phyloP scores from a whole-genome alignment of 2,888 invertebrate species.

The Aspidapion aeneum region DNA sequence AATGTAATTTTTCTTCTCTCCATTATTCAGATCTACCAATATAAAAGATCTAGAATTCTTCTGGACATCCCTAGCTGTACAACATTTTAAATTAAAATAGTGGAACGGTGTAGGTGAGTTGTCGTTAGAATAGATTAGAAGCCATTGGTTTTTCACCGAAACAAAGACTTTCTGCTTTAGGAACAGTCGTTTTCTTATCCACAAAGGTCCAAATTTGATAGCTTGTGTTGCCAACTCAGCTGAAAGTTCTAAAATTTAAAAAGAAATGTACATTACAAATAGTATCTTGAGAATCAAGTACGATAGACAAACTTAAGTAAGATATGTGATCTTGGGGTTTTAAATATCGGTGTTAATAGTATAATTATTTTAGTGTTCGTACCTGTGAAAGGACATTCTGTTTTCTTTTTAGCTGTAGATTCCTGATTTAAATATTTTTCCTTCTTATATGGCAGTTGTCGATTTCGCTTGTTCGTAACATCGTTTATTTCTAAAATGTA shows the following conservation, averaged over 20 bases:
- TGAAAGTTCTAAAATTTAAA: slow-evolving; percentile 31
- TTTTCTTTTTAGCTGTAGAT: slow-evolving; percentile 7
- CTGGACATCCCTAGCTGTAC: slow-evolving; percentile 29
- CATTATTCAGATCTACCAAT: background rate
- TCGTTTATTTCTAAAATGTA: background rate
- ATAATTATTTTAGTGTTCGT: too few relatives aligned
- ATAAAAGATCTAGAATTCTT: background rate
- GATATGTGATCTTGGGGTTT: too few relatives aligned
- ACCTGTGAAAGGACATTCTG: slow-evolving; percentile 24
- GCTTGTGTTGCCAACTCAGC: slow-evolving; percentile 29
- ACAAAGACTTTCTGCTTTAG: slow-evolving; percentile 34
- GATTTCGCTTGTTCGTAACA: background rate
- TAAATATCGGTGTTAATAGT: too few relatives aligned
- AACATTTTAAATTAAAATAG: slow-evolving; percentile 30
- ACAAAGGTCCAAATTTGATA: slow-evolving; percentile 32
- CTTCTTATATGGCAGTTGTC: background rate
- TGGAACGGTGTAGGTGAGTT: slow-evolving; percentile 34
- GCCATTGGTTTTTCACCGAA: slow-evolving; percentile 32
- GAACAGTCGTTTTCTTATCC: slow-evolving; percentile 32
- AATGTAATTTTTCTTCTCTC: slow-evolving; percentile 24
- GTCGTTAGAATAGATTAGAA: slow-evolving; percentile 33
- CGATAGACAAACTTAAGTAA: too few relatives aligned
- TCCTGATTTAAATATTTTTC: slow-evolving; percentile 4
- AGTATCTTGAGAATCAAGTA: background rate
- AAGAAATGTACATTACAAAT: background rate